Base-by-base conservation (phyloP, 2,888 invertebrate species). In the Danaus chrysippus region DNA sequence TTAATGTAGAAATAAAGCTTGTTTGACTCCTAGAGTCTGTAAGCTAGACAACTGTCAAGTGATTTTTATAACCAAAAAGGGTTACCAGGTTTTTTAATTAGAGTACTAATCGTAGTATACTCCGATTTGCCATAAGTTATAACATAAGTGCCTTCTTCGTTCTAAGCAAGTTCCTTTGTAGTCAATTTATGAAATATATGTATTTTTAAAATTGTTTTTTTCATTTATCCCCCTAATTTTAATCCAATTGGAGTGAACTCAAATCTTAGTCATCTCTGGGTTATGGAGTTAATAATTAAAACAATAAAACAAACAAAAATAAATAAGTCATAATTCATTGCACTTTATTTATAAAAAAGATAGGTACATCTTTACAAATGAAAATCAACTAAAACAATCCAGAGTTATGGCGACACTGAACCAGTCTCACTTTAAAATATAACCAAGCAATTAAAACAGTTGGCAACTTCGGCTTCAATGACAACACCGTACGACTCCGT, bases 291-390 rank as follows among this genome's bases (percentile, higher is more conserved):
- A 46, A 15, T 19, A 17, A 44, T 61, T 52, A 58, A 17, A 64
- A 52, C 10, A n/a, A 34, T 10, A 34, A 15, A 65, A 68, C 54
- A 75, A 74, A 71, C 73, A 42, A 62, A 49, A 57, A 63, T 46
- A 67, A 63, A 59, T 65, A 46, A 59, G 42, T 42, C 71, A 73
- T 78, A 83, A 77, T 84, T 83, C 81, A 84, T 83, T 76, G 79
- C 76, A 78, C 75, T 85, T 82, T 84, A 84, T 81, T 82, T 81
- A 81, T 81, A 66, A 81, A 82, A 82, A 83, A 83, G 77, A 83
- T 84, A 84, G 82, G 79, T 86, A 86, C 83, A 84, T 85, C 85
- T 87, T 79, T 87, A 86, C 86, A 86, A 17, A 76, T 81, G 75
- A 77, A 73, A 74, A 74, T 78, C 77, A 72, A 76, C 76, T 75